Percentiles rank a stretch among this genome's conserved stretches.
Evolutionary conservation across 2,113 vertebrate genomes (phyloP).

Genomic region (Nothocercus nigrocapillus): DNA sequence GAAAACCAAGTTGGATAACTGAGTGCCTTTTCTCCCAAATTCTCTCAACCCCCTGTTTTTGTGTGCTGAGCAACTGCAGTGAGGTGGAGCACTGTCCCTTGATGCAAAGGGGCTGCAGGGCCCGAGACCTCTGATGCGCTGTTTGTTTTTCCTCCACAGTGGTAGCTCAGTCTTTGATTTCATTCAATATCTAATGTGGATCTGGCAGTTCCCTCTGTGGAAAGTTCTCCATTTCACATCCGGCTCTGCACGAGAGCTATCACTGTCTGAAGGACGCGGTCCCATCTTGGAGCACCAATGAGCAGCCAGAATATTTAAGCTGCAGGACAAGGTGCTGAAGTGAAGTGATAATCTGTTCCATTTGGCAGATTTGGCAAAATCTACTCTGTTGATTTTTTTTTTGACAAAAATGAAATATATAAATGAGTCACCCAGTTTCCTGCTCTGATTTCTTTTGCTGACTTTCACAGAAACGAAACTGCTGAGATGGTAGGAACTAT

Average conservation of each 20-base stretch:
- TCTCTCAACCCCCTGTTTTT: background rate
- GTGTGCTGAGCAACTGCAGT: background rate
- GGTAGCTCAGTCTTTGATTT: background rate
- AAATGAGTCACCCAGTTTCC: constrained; percentile 1
- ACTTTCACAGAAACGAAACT: background rate
- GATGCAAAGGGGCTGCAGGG: background rate
- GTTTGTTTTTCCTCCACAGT: rapidly evolving
- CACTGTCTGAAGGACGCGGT: background rate
- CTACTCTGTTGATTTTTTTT: background rate
- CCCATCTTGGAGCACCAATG: background rate
- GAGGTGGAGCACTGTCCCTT: background rate
- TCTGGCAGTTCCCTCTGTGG: background rate
- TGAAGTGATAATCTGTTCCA: constrained; percentile 46
- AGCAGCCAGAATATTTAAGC: constrained; percentile 15
- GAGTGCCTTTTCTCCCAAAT: background rate
- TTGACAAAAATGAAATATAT: constrained; percentile 30
- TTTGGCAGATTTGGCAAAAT: constrained; percentile 8
- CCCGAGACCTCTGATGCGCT: background rate
- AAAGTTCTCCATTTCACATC: background rate
- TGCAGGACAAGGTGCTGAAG: constrained; percentile 25
- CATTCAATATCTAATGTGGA: background rate
- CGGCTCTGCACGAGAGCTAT: background rate
- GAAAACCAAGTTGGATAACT: background rate
- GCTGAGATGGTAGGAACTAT: background rate
- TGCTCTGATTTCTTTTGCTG: constrained; percentile 29